Evolutionary conservation across 2,888 invertebrate genomes (phyloP).

Genomic region (Neoascia interrupta): DNA sequence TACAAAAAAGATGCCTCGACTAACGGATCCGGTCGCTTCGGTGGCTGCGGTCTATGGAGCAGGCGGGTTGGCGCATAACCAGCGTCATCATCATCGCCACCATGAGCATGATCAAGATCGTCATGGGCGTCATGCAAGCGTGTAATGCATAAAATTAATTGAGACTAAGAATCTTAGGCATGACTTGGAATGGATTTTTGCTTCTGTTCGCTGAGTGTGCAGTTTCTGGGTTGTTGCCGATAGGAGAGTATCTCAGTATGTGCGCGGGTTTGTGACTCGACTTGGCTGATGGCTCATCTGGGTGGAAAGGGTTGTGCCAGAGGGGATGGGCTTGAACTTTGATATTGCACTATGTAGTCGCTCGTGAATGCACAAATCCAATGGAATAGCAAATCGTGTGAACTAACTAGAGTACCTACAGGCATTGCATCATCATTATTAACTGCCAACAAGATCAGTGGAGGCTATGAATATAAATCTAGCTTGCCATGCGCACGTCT

Average conservation of each 20-base stretch:
- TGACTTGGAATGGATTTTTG: conserved; percentile 57
- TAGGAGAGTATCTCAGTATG: too few species aligned
- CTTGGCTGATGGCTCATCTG: neutral
- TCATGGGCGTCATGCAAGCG: conserved; percentile 66
- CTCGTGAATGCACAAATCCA: conserved; percentile 65
- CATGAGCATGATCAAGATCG: conserved; percentile 59
- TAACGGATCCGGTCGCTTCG: conserved; percentile 50
- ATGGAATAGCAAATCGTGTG: conserved; percentile 61
- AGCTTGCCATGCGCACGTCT: conserved; percentile 3
- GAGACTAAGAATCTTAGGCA: conserved; percentile 61
- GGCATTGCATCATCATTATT: conserved; percentile 59
- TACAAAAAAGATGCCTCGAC: conserved; percentile 27
- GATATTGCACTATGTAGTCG: conserved; percentile 54
- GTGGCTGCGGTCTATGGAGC: neutral
- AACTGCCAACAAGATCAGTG: conserved; percentile 29
- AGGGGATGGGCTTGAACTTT: conserved; percentile 62
- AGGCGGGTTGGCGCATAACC: conserved; percentile 17
- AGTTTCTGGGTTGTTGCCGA: conserved; percentile 12
- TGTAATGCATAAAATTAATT: conserved; percentile 69
- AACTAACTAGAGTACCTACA: conserved; percentile 13
- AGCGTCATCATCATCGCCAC: conserved; percentile 48
- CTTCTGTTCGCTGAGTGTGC: conserved; percentile 1
- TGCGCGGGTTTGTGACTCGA: conserved; percentile 6
- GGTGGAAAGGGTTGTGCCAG: conserved; percentile 47
- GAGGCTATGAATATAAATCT: conserved; percentile 21